Evolutionary conservation across 2,888 invertebrate species (phyloP).

Genomic region (Drosophila anceps): DNA sequence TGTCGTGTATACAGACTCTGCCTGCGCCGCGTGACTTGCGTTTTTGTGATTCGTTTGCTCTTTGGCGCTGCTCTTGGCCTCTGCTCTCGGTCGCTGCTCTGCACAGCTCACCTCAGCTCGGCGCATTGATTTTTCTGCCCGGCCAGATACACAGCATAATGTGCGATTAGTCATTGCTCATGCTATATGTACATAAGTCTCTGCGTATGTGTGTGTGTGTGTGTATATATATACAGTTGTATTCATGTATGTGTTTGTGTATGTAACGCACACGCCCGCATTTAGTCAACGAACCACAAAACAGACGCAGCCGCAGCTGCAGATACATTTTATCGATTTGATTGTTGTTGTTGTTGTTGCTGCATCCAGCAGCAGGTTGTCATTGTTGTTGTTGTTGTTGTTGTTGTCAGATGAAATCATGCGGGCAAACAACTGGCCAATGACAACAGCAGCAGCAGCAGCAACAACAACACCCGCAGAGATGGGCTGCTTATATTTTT

Average conservation of each 20-base stretch:
- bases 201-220: slow-evolving; percentile 9
- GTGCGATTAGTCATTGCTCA: slow-evolving; percentile 41
- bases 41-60: slow-evolving; percentile 80
- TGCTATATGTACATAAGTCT: slow-evolving; percentile 15
- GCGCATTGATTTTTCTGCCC: slow-evolving; percentile 78
- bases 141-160: slow-evolving; percentile 76
- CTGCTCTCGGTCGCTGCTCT: slow-evolving; percentile 33
- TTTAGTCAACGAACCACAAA: slow-evolving; percentile 79
- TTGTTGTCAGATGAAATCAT: slow-evolving; percentile 76
- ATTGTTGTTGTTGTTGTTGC: slow-evolving; percentile 37
- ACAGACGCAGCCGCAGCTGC: slow-evolving; percentile 57
- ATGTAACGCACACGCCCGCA: slow-evolving; percentile 77
- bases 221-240: slow-evolving; percentile 3
- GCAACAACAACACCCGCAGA: slow-evolving; percentile 18
- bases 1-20: slow-evolving; percentile 36
- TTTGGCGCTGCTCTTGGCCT: slow-evolving; percentile 37
- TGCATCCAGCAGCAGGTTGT: slow-evolving; percentile 68
- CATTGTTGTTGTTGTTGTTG: slow-evolving; percentile 22
- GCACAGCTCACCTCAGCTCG: slow-evolving; percentile 31
- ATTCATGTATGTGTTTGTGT: slow-evolving; percentile 29
- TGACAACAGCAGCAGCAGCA: slow-evolving; percentile 47
- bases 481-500: neutral
- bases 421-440: slow-evolving; percentile 65
- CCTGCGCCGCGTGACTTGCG: slow-evolving; percentile 70
- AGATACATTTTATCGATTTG: slow-evolving; percentile 69